phyloP scores from a whole-genome alignment of 2,797 vertebrate species.

The Danio aesculapii region DNA sequence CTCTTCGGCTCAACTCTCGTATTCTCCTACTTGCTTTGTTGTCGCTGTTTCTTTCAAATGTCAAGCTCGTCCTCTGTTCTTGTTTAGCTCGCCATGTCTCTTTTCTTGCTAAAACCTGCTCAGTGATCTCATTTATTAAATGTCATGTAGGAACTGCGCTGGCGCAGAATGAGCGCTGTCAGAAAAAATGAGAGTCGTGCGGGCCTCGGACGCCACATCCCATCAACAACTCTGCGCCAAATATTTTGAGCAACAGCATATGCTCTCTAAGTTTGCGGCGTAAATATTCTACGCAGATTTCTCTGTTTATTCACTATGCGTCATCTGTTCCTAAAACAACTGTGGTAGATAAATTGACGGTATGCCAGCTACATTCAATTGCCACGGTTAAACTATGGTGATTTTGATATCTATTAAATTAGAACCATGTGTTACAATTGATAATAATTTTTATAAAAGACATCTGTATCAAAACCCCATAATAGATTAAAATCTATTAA shows the following conservation, averaged over 20 bases:
- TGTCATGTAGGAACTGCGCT: slow-evolving; percentile 64
- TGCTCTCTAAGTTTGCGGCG: slow-evolving; percentile 25
- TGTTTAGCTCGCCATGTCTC: slow-evolving; percentile 49
- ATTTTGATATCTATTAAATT: not conserved
- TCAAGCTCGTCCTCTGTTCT: slow-evolving; percentile 56
- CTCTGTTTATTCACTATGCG: not conserved
- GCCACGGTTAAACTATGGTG: slow-evolving; percentile 1
- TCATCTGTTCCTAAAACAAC: no score
- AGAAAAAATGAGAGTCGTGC: slow-evolving; percentile 18
- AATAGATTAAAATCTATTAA: not conserved
- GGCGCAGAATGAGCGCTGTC: slow-evolving; percentile 58
- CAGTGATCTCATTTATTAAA: slow-evolving; percentile 66
- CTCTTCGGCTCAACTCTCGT: slow-evolving; percentile 44
- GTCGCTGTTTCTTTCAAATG: slow-evolving; percentile 59
- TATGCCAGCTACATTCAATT: not conserved
- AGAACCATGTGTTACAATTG: no score
- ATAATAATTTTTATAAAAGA: not conserved
- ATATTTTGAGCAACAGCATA: slow-evolving; percentile 31
- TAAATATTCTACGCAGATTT: slow-evolving; percentile 4
- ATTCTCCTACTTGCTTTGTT: slow-evolving; percentile 51
- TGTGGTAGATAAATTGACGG: not conserved
- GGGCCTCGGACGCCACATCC: slow-evolving; percentile 55
- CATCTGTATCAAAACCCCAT: not conserved
- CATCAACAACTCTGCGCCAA: slow-evolving; percentile 51
- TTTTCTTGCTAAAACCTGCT: slow-evolving; percentile 53